Evolutionary conservation across 1,140 invertebrate species (phyloP).

Genomic region (Achroia grisella): DNA sequence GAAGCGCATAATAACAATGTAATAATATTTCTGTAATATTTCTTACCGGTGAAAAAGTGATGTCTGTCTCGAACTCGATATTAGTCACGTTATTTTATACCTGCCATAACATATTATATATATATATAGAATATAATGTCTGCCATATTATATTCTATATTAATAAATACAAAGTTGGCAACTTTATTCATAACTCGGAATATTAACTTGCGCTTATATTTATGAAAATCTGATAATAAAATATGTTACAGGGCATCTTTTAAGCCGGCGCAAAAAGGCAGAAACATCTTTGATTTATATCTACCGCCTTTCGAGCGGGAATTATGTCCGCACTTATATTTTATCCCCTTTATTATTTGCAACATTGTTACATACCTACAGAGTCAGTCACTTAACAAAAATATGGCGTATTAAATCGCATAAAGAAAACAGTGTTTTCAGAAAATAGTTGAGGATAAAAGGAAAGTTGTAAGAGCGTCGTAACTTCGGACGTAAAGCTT

Average conservation of each 20-base stretch:
- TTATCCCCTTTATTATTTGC: slow-evolving; percentile 59
- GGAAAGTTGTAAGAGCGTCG: slow-evolving; percentile 64
- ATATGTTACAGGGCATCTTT: slow-evolving; percentile 42
- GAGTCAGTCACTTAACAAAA: slow-evolving; percentile 66
- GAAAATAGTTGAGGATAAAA: slow-evolving; percentile 66
- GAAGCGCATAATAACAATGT: too few relatives aligned
- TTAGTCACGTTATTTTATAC: too few relatives aligned
- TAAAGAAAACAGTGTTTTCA: slow-evolving; percentile 71
- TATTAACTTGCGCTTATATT: slow-evolving; percentile 38
- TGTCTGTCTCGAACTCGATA: too few relatives aligned
- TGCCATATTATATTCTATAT: neutral
- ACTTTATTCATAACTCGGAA: slow-evolving; percentile 16
- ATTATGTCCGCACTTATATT: slow-evolving; percentile 58
- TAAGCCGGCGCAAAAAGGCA: slow-evolving; percentile 40
- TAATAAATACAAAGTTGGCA: slow-evolving; percentile 6
- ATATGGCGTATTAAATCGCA: slow-evolving; percentile 66
- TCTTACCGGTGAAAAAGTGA: too few relatives aligned
- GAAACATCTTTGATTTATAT: slow-evolving; percentile 59
- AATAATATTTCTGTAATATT: too few relatives aligned
- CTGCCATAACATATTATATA: too few relatives aligned
- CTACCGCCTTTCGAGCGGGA: slow-evolving; percentile 39
- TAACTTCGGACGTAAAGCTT: slow-evolving; percentile 65
- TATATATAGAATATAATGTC: too few relatives aligned
- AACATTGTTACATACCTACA: slow-evolving; percentile 52
- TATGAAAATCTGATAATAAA: slow-evolving; percentile 55